These are phyloP conservation scores for Hydropotes inermis DNA, from an alignment of 2,113 vertebrate genomes.

Conservation along the genomic window DNA sequence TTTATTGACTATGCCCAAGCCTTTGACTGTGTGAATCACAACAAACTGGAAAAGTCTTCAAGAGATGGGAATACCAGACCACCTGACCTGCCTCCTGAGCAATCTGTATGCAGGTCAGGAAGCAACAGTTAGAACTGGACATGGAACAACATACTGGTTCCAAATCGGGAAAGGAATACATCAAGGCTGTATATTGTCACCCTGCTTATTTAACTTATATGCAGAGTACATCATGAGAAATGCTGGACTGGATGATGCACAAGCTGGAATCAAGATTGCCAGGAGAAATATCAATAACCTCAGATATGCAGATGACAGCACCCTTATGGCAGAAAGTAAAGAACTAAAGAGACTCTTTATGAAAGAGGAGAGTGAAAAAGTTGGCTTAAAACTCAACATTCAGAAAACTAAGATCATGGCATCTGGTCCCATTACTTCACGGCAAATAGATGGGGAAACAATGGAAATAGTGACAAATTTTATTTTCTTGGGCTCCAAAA, in stretches of 20 bases:
- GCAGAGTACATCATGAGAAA: background rate
- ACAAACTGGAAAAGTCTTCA: background rate
- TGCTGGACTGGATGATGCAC: background rate
- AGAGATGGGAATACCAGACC: background rate
- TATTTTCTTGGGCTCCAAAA: background rate
- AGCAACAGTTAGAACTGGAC: background rate
- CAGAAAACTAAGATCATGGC: background rate
- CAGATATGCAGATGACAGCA: background rate
- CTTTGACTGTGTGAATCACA: background rate
- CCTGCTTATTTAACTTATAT: background rate
- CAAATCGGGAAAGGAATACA: background rate
- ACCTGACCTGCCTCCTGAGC: background rate
- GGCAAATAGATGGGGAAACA: background rate
- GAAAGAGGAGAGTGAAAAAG: background rate
- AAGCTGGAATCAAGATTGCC: background rate
- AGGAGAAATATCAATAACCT: background rate
- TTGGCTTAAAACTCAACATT: background rate
- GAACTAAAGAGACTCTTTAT: background rate
- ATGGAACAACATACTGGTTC: background rate
- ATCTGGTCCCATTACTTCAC: background rate
- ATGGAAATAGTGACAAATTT: background rate
- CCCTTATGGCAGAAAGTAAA: background rate
- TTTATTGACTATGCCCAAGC: background rate
- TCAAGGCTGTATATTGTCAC: background rate
- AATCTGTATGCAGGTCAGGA: background rate